Base-by-base conservation (phyloP, 2,797 vertebrate species). In the Galaxias olidus region DNA sequence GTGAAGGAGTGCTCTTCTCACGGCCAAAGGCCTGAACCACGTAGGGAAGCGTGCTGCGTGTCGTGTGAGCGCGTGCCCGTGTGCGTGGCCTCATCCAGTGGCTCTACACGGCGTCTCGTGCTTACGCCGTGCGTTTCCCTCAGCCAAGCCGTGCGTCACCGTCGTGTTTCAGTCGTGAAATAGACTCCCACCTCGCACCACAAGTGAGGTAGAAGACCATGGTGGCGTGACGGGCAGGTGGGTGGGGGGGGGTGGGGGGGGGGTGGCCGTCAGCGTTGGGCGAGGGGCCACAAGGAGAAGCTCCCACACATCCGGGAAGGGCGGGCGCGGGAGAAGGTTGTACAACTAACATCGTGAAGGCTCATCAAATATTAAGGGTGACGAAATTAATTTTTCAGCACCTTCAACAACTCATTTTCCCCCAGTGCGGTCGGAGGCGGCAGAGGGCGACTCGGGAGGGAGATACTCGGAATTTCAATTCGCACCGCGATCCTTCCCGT, bases 361-460 rank as follows among this genome's bases (percentile, higher is more conserved):
- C 6, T 56, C 19, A 73, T 83, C 84, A 86, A 90, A 88, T 83
- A 90, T 88, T 86, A 74, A 87, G 67, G 81, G 20, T 43, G 54
- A 61, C 10, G 42, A 44, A 73, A 85, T 89, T 4, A 55, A 84
- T 75, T 73, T 87, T 89, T 88, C 52, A 85, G 65, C 49, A 53
- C 15, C 60, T 75, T 71, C 59, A 63, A 63, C 62, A 15, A 48
- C 41, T 41, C 53, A 40, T 12, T 62, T 50, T 61, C 66, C 52
- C 59, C 59, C 41, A 54, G 51, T 69, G 61, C n/a, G 61, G 54
- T 54, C 15, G 61, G 18, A 7, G 8, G 11, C 52, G 41, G 63
- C 62, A 72, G 56, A 11, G 65, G 42, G 41, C 43, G 64, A 40
- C 49, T 73, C 41, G 57, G 65, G 59, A 48, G 56, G n/a, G n/a